Percentiles rank a stretch among this genome's conserved stretches.
Conservation (phyloP, 2,113 vertebrate genomes). For the Rhagologus leucostigma region DNA sequence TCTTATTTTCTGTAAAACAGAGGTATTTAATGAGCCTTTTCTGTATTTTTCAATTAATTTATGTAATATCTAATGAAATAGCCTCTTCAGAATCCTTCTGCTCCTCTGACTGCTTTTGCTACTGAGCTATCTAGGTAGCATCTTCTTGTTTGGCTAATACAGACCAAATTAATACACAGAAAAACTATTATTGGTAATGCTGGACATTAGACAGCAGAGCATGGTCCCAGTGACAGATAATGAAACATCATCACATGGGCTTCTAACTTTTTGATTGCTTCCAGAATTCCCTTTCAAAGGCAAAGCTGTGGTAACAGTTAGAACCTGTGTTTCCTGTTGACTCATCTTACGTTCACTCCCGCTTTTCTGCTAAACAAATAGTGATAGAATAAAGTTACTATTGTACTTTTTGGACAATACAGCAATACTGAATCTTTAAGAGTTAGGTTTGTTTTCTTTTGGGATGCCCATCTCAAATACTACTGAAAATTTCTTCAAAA, state of each 20-base stretch:
- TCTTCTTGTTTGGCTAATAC: neutral
- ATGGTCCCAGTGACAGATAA: neutral
- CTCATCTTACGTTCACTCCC: neutral
- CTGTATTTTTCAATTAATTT: neutral
- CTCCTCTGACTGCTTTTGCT: neutral
- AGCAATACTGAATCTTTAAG: neutral
- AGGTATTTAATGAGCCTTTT: neutral
- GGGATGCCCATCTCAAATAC: neutral
- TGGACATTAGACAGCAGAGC: neutral
- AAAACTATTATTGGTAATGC: neutral
- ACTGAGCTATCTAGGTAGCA: neutral
- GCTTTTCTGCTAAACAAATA: neutral
- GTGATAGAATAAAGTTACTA: neutral
- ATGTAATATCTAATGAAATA: neutral
- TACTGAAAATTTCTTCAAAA: neutral
- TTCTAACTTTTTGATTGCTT: neutral
- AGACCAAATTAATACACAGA: neutral
- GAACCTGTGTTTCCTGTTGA: neutral
- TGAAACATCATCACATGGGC: neutral
- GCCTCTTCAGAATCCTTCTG: neutral
- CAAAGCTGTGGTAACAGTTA: neutral
- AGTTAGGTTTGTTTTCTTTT: neutral
- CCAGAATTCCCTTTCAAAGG: neutral
- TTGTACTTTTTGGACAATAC: neutral
- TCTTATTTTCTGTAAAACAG: neutral